These are phyloP conservation scores for Canis aureus DNA, from an alignment of 2,113 vertebrate species.

Conservation along the genomic window DNA sequence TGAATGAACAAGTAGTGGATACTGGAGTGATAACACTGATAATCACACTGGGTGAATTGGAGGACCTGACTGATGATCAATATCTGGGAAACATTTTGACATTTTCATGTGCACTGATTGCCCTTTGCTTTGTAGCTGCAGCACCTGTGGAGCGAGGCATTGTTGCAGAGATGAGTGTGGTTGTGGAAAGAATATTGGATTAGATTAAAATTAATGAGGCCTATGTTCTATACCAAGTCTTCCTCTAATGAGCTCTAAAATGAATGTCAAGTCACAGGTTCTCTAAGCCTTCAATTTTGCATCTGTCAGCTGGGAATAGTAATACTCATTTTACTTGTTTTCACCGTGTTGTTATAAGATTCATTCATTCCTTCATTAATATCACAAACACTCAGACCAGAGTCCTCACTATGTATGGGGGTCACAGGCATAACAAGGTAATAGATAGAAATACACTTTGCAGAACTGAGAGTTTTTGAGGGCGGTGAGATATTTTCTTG, in stretches of 20 bases:
- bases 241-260: constrained; percentile 34
- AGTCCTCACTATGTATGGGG: background rate
- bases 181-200: background rate
- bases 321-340: constrained; percentile 24
- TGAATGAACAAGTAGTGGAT: background rate
- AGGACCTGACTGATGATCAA: background rate
- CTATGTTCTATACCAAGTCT: background rate
- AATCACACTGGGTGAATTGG: background rate
- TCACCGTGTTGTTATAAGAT: background rate
- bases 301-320: background rate
- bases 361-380: background rate
- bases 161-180: background rate
- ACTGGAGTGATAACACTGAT: background rate
- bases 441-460: background rate
- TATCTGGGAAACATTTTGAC: background rate
- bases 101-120: background rate
- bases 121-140: constrained; percentile 23
- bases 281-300: background rate
- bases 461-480: constrained; percentile 53
- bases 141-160: background rate
- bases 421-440: background rate
- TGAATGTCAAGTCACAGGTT: constrained; percentile 1
- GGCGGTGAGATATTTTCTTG: background rate
- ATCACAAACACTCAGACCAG: background rate
- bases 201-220: background rate